phyloP scores from a whole-genome alignment of 2,113 vertebrate genomes.

The Cacatua alba region DNA sequence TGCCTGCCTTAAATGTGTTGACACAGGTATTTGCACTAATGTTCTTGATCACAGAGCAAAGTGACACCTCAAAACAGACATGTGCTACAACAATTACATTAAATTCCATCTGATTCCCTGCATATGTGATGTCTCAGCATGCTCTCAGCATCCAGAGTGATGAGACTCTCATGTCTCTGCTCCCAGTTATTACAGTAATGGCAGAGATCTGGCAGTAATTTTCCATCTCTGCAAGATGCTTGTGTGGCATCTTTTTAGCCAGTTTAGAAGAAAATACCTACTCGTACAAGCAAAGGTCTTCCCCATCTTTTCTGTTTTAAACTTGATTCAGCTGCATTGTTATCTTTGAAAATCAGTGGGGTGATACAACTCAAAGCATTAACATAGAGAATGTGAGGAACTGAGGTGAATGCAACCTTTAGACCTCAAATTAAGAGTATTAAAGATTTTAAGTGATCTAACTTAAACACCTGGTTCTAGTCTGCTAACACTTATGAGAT shows the following conservation, averaged over 20 bases:
- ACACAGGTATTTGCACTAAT: background rate
- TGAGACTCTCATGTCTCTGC: background rate
- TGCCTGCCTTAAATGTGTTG: background rate
- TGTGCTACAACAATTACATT: background rate
- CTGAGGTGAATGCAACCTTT: background rate
- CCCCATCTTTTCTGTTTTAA: background rate
- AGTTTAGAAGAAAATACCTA: background rate
- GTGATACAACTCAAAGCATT: background rate
- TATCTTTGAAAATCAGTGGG: background rate
- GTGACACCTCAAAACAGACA: background rate
- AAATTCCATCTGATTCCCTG: background rate
- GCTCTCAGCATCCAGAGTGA: background rate
- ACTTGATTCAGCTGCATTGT: background rate
- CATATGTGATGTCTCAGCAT: rapidly evolving
- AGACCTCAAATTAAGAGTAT: background rate
- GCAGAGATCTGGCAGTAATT: background rate
- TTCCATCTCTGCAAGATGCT: background rate
- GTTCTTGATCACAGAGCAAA: background rate
- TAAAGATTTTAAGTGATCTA: background rate
- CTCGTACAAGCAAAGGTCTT: background rate
- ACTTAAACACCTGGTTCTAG: background rate
- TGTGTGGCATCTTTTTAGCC: background rate
- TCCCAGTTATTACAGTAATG: background rate
- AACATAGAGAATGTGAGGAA: background rate
- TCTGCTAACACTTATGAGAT: background rate